phyloP scores from a whole-genome alignment of 1,140 invertebrate genomes.

The Drosophila malerkotliana region DNA sequence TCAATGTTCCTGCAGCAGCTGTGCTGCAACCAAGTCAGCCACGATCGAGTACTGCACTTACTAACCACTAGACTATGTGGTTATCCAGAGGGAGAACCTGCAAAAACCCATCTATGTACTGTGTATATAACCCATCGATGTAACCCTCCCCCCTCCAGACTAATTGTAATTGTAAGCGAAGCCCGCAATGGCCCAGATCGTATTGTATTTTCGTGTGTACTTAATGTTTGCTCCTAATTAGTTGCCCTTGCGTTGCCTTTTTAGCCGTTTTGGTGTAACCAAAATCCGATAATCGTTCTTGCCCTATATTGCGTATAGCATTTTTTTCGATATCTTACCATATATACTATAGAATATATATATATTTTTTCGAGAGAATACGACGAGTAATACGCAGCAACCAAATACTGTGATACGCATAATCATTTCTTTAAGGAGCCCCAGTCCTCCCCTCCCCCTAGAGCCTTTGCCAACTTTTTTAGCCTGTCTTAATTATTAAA shows the following conservation, averaged over 20 bases:
- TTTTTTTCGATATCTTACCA: conserved; percentile 1
- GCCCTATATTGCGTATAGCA: conserved; percentile 28
- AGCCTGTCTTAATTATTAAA: not conserved
- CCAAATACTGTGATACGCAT: conserved; percentile 76
- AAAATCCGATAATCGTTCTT: conserved; percentile 61
- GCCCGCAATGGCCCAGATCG: not conserved
- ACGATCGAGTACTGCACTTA: conserved; percentile 5
- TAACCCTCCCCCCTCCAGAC: not conserved
- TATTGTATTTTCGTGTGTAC: conserved; percentile 34
- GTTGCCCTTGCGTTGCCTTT: conserved; percentile 13
- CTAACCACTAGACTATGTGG: not conserved
- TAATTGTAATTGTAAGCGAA: conserved; percentile 1
- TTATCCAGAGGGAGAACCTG: too few species aligned
- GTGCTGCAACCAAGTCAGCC: conserved; percentile 20
- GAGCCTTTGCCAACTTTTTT: not conserved
- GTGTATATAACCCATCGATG: conserved; percentile 37
- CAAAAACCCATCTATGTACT: conserved; percentile 26
- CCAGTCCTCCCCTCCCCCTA: not conserved
- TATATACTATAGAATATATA: conserved; percentile 18
- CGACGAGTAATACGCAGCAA: conserved; percentile 45
- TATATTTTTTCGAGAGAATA: conserved; percentile 17
- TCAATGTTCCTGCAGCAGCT: conserved; percentile 37
- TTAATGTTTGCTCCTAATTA: conserved; percentile 42
- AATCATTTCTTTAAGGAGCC: conserved; percentile 25
- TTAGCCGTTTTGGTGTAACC: conserved; percentile 56